Base-by-base conservation (phyloP, 2,797 vertebrate genomes). In the Alectoris magna region DNA sequence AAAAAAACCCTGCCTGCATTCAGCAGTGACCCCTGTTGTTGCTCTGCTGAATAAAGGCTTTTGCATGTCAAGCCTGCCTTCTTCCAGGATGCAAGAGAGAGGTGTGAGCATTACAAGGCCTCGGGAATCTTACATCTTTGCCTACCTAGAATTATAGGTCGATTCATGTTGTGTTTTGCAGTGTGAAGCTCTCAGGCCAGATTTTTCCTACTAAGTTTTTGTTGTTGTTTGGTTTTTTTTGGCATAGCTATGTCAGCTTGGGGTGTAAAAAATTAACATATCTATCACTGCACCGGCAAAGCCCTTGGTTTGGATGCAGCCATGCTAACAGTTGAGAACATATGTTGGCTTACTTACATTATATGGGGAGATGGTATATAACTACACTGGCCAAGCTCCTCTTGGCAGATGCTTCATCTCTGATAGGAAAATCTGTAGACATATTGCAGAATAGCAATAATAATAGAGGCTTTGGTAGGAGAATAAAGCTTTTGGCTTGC, bases 321-420 rank as follows among this genome's bases (percentile, higher is more conserved):
- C 90, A 64, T 77, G 75, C 81, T 88, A 88, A 84, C 68, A 80
- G 69, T 39, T 80, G 81, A 87, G 88, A 91, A 67, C 92, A 82
- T 71, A 53, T 68, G 58, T 82, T 94, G 91, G 60, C 81, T 88
- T 84, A 60, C 53, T 94, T 73, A 51, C 64, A 2, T 85, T 87
- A 82, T 92, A 70, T 85, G 38, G 48, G 79, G 69, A 94, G 74
- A 36, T 53, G 34, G 72, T 68, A 17, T 82, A 14, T 64, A 71
- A 70, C 36, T 87, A n/a, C 58, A 46, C 56, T 38, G 64, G 88
- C 92, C 91, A 92, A 88, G 66, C 53, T 84, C n/a, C 78, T 87
- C 41, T 88, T 96, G 93, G 94, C 94, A 95, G 74, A 41, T 88
- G 72, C 69, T 91, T 88, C 26, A 51, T 24, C 69, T 79, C 43